phyloP scores from a whole-genome alignment of 2,797 vertebrate genomes.

The Spinus pinus region DNA sequence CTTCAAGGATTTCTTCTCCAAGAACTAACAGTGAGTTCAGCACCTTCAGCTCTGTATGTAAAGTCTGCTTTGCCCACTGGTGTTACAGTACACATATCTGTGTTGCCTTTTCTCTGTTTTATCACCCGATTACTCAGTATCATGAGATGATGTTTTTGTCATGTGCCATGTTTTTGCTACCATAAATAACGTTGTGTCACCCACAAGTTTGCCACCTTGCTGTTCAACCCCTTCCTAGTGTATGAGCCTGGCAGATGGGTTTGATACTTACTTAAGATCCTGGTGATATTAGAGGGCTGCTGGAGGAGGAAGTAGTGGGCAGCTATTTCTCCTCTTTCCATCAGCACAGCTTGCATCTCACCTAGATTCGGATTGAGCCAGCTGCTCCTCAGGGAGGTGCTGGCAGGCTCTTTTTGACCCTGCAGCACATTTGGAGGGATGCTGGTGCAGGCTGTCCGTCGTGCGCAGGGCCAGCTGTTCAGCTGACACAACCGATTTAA shows the following conservation, averaged over 20 bases:
- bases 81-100: background rate
- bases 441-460: background rate
- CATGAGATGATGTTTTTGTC: conserved; percentile 13
- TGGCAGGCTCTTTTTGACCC: conserved; percentile 1
- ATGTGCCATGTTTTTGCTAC: background rate
- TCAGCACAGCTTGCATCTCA: background rate
- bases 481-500: background rate
- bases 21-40: background rate
- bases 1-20: background rate
- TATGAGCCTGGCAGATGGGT: background rate
- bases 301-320: background rate
- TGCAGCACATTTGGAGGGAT: background rate
- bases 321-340: background rate
- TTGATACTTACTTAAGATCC: background rate
- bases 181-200: background rate
- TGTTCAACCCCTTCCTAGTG: background rate
- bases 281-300: background rate
- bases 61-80: background rate
- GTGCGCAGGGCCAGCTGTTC: background rate
- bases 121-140: conserved; percentile 3
- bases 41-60: background rate
- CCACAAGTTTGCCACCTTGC: conserved; percentile 16
- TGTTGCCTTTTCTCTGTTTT: background rate
- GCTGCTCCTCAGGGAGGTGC: background rate
- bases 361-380: background rate